Percentiles rank a stretch among this genome's conserved stretches.
These are phyloP conservation scores for Corythornis cristatus DNA, from an alignment of 2,113 vertebrate species.

Conservation along the genomic window DNA sequence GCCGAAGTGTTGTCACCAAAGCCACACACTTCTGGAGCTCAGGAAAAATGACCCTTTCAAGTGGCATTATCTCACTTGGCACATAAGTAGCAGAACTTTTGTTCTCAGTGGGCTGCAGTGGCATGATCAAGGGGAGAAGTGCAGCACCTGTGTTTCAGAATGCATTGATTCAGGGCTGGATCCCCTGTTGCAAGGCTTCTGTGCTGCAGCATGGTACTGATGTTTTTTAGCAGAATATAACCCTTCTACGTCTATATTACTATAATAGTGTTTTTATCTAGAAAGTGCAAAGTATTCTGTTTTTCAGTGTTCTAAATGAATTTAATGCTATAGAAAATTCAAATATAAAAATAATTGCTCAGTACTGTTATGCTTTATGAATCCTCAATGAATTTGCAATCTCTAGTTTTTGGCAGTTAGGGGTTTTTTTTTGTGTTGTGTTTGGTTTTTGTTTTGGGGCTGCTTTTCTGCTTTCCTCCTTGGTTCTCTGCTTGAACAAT, in stretches of 20 bases:
- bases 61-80: not conserved
- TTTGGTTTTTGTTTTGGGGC: not conserved
- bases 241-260: not conserved
- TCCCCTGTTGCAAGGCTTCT: not conserved
- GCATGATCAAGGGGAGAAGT: not conserved
- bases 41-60: not conserved
- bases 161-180: not conserved
- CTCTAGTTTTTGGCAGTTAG: not conserved
- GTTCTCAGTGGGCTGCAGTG: not conserved
- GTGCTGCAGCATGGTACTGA: not conserved
- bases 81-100: not conserved
- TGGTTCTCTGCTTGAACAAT: not conserved
- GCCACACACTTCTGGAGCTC: not conserved
- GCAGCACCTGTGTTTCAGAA: not conserved
- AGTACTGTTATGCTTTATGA: not conserved
- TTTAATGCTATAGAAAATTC: not conserved
- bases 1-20: not conserved
- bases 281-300: not conserved
- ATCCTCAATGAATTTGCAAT: slow-evolving; percentile 12
- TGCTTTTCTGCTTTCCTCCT: not conserved
- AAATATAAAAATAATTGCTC: not conserved
- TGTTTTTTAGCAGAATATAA: not conserved
- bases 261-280: slow-evolving; percentile 1
- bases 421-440: too few species aligned
- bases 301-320: slow-evolving; percentile 4